Evolutionary conservation across 2,888 invertebrate genomes (phyloP), one percentile per base, ranked within the genome.

Genomic region (Dione vanillae): DNA sequence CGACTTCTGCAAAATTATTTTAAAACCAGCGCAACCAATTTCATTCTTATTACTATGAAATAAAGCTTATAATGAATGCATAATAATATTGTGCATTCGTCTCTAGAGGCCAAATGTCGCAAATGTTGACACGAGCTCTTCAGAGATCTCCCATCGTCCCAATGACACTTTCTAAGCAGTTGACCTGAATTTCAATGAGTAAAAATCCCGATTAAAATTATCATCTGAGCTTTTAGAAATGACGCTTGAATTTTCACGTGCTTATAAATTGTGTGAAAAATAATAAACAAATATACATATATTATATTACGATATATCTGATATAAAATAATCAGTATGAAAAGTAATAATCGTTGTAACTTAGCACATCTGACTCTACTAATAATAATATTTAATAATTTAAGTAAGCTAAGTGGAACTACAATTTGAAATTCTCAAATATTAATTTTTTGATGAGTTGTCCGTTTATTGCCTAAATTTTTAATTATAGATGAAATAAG

Each of bases 71-170:
- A 11, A 41, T 35, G 41, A 52, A 49, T 37, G 73, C 14, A 71
- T 51, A 43, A 45, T 74, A 70, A 71, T 65, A 70, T 70, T 77
- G 70, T 69, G 62, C 43, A 54, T 69, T 68, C 45, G 40, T 75
- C 76, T 67, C 74, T 67, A 67, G 72, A 71, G 76, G 64, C 72
- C 68, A 72, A 75, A 74, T 77, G 77, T 77, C 76, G 76, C 75
- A 76, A 79, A 80, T 81, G 80, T 81, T 82, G 81, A 80, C 81
- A 79, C 76, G 77, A 72, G 71, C 75, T 78, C 79, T 80, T 79
- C 68, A 79, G 77, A 80, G 79, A 80, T 81, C 81, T 82, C 80
- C 76, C 74, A 69, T 47, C 70, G 52, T 74, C 73, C 74, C 74
- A 70, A 74, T 77, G 80, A 78, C 78, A 78, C 78, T 81, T 80